Conservation (phyloP, 2,888 invertebrate genomes). For the Eumacrocentrus americanus region DNA sequence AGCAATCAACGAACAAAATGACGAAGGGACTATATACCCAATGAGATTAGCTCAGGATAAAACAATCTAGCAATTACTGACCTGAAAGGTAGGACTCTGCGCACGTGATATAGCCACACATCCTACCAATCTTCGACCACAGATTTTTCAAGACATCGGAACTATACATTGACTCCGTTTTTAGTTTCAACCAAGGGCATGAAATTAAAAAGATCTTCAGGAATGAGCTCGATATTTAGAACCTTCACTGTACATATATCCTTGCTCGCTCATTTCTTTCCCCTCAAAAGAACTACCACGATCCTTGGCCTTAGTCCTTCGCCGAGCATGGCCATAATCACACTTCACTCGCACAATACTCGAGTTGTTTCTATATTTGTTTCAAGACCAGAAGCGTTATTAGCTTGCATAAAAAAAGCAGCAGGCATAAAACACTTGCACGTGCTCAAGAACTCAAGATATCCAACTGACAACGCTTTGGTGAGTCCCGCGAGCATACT, state of each 20-base stretch:
- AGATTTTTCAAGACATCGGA: conserved; percentile 52
- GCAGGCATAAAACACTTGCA: neutral
- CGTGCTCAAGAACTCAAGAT: neutral
- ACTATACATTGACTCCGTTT: conserved; percentile 46
- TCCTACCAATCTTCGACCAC: conserved; percentile 55
- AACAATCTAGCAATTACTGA: too few relatives aligned
- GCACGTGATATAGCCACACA: conserved; percentile 56
- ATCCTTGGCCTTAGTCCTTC: neutral
- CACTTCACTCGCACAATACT: neutral
- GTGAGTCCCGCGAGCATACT: conserved; percentile 16
- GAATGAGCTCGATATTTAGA: too few relatives aligned
- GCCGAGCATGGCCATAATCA: neutral
- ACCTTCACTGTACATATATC: too few relatives aligned
- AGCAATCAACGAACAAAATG: too few relatives aligned
- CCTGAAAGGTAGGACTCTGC: conserved; percentile 57
- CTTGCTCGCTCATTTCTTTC: neutral
- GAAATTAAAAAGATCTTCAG: too few relatives aligned
- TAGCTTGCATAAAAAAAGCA: neutral
- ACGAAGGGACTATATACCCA: too few relatives aligned
- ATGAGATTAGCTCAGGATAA: too few relatives aligned
- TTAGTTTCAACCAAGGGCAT: neutral
- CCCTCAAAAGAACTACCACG: neutral
- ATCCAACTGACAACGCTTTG: neutral
- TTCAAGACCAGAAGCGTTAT: too few relatives aligned
- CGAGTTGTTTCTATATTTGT: neutral